Percentiles rank a stretch among this genome's conserved stretches.
These are phyloP conservation scores for Nettapus auritus DNA, from an alignment of 2,113 vertebrate genomes.

Conservation along the genomic window DNA sequence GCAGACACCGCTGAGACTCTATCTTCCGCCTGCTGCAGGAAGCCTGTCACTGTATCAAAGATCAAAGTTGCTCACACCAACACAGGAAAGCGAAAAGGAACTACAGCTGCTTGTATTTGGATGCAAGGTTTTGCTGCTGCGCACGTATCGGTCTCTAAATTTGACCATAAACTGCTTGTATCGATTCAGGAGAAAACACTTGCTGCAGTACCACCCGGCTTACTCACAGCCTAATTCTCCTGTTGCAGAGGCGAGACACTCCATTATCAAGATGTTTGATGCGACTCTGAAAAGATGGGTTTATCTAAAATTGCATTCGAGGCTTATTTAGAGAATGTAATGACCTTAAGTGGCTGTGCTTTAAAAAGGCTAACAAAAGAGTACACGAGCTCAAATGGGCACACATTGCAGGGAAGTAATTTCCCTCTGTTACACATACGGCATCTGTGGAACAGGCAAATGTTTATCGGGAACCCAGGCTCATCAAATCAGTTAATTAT, in stretches of 20 bases:
- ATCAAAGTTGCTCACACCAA: conserved; percentile 27
- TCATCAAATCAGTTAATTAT: background rate
- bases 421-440: background rate
- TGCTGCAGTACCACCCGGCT: conserved; percentile 1
- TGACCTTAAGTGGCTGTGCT: background rate
- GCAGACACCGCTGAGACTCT: background rate
- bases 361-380: background rate
- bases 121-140: background rate
- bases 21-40: conserved; percentile 35
- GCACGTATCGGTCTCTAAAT: background rate
- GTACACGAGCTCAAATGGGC: background rate
- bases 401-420: background rate
- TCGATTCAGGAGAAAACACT: background rate
- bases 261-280: background rate
- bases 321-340: background rate
- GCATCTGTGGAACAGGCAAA: background rate
- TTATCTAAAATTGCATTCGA: background rate
- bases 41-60: conserved; percentile 39
- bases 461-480: background rate
- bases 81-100: background rate
- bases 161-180: background rate
- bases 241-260: background rate
- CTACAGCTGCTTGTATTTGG: background rate
- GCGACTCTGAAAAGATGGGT: background rate
- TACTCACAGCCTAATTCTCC: conserved; percentile 3